These are phyloP conservation scores for Staurois parvus DNA, from an alignment of 2,797 vertebrate genomes.

Conservation along the genomic window DNA sequence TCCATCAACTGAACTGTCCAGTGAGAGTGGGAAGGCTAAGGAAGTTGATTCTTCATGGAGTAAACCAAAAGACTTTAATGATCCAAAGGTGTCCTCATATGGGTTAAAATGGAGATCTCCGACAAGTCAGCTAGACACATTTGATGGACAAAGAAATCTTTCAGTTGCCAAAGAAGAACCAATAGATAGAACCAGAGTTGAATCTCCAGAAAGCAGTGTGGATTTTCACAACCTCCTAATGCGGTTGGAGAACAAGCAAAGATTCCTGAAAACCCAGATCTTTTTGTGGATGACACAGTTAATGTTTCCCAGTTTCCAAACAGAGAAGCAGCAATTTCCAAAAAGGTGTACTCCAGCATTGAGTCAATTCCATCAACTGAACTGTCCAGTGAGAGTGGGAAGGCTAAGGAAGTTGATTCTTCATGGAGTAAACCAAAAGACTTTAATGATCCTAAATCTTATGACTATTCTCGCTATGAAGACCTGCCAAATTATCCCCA, in stretches of 20 bases:
- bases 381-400: neutral
- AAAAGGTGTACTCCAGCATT: conserved; percentile 32
- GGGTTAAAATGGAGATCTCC: too few species aligned
- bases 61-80: neutral
- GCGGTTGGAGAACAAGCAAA: neutral
- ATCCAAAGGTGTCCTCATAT: neutral
- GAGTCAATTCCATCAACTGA: conserved; percentile 1
- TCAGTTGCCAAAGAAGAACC: conserved; percentile 6
- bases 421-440: neutral
- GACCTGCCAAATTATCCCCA: conserved; percentile 17
- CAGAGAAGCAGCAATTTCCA: conserved; percentile 39
- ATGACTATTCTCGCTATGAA: neutral
- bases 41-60: neutral
- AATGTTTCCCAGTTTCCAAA: conserved; percentile 23
- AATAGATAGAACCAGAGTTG: neutral
- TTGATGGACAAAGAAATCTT: neutral
- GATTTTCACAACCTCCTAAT: conserved; percentile 8
- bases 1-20: neutral
- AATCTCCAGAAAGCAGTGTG: neutral
- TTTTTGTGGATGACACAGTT: neutral
- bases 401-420: neutral
- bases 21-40: neutral
- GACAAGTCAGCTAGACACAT: neutral
- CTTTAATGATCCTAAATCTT: neutral
- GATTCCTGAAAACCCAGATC: neutral